Evolutionary conservation across 1,140 invertebrate species (phyloP), one percentile per base, ranked within the genome.

Genomic region (Hylyphantes graminicola): DNA sequence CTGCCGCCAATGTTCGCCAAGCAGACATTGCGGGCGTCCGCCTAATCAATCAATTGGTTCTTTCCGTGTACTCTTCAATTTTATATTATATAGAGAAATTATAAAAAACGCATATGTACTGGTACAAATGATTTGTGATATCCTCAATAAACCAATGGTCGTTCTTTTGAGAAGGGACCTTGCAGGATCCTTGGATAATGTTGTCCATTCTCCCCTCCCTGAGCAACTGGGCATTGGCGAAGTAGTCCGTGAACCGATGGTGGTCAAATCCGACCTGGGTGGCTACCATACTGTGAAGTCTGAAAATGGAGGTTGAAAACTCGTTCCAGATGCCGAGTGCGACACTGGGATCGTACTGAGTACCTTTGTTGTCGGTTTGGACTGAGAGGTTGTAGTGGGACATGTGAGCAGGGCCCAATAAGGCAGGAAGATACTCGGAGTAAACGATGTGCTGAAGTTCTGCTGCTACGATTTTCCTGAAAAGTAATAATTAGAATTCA

Each of bases 381-480:
- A 81, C 19, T 7, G 21, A 21, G 57, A 86, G 19, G 54, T 86
- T 61, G 59, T 86, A 87, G 21, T 57, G 57, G 12, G 55, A 54
- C 75, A 85, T 86, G 35, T 48, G 55, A n/a, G 85, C 53, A 0
- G 86, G 84, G 0, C 91, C 91, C 13, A 91, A 73, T 15, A 91
- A 87, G 19, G 89, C 88, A 21, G 90, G 90, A 48, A 91, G 82
- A 88, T 90, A 91, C 70, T 90, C 88, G 17, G 87, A 87, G 91
- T 19, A 90, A 89, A 21, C 91, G 90, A 87, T 91, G 90, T 81
- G 90, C 90, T 85, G 90, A 87, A 63, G 89, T 85, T 19, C 89
- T 90, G 59, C 89, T 89, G 13, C 90, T 75, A 8, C 19, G 17
- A 76, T 61, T 17, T 55, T 63, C 15, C 74, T 76, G 21, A 17